Evolutionary conservation across 2,113 vertebrate genomes (phyloP).

Genomic region (Seriola dumerili): DNA sequence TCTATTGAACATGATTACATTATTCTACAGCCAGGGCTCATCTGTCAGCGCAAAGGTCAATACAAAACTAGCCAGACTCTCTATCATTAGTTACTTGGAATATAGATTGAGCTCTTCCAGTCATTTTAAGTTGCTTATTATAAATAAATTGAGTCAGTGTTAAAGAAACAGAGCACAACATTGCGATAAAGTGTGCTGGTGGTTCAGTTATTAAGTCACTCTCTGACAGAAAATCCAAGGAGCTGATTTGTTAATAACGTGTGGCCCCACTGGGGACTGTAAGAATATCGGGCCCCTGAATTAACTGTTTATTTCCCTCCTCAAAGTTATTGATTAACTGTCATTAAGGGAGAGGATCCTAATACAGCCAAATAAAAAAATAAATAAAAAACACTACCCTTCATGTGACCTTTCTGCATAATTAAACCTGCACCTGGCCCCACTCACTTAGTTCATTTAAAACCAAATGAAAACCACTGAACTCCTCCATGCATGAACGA

Average conservation of each 20-base stretch:
- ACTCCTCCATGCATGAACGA: not conserved
- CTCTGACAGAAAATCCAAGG: not conserved
- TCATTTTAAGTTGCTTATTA: not conserved
- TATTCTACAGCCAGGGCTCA: not conserved
- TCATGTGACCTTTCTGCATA: slow-evolving; percentile 16
- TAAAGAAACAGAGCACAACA: not conserved
- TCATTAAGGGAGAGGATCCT: not conserved
- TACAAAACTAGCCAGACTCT: too few relatives aligned
- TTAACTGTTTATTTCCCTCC: not conserved
- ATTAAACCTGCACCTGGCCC: not conserved
- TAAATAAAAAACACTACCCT: not conserved
- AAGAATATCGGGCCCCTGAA: not conserved
- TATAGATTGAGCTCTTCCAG: not conserved
- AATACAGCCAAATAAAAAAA: not conserved
- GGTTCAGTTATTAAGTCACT: not conserved
- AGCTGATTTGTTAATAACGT: not conserved
- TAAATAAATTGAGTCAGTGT: not conserved
- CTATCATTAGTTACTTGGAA: not conserved
- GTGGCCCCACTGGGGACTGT: not conserved
- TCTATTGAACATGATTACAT: slow-evolving; percentile 1
- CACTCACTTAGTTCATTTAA: not conserved
- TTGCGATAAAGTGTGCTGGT: accelerated
- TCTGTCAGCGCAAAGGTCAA: not conserved
- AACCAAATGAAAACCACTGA: not conserved
- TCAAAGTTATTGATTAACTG: not conserved